Base-by-base conservation (phyloP, 2,797 vertebrate species). In the Coranthus polyacanthus region DNA sequence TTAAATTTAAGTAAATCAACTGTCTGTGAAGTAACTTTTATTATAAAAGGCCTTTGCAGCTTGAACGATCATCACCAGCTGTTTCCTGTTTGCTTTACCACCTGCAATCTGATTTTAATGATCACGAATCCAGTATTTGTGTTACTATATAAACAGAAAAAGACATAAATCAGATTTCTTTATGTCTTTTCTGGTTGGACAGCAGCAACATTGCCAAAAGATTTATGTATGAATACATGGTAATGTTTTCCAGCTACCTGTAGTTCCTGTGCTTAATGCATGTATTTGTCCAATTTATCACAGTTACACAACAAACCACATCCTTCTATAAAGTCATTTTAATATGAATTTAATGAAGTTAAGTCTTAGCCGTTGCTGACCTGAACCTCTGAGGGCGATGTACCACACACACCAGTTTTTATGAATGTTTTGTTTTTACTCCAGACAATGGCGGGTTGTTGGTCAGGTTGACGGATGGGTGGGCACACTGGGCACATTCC, bases 401-500 rank as follows among this genome's bases (percentile, higher is more conserved):
- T 50, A n/a, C 11, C 17, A 45, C 72, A 37, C 13, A 4, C 18
- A 39, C 5, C 13, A 21, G 37, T 70, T 70, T 64, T 63, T 65
- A 72, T 77, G 68, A 72, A 58, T 80, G 70, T 88, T 87, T 84
- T 80, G 53, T 81, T 89, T 79, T 77, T 62, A 13, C 57, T 80
- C 61, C 32, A 43, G 83, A 95, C 93, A 95, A 84, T 94, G 91
- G 89, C 58, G 79, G 83, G 81, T 85, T 94, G 84, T 71, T 88
- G 68, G 89, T 90, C 84, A 88, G 86, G 87, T 94, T 94, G 91
- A 92, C 83, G 86, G 85, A 84, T 93, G 93, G 93, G 91, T 78
- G 75, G 81, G 78, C 92, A 90, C 92, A 87, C 92, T 76, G 84
- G 87, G 90, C 90, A 86, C 90, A 36, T 95, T 96, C 92, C 92